Conservation (phyloP, 2,113 vertebrate species). For the Cervus canadensis region DNA sequence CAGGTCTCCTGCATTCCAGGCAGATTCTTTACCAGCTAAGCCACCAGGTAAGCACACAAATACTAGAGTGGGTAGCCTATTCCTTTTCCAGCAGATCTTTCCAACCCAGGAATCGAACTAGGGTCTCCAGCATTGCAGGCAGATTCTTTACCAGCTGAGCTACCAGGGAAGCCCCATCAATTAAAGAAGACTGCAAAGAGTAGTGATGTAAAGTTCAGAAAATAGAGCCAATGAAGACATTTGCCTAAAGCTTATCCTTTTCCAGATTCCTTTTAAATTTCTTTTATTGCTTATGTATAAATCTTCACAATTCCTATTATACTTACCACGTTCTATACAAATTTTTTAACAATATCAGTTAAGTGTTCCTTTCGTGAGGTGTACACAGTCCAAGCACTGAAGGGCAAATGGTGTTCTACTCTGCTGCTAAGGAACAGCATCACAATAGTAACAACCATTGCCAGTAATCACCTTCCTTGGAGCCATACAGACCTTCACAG, state of each 20-base stretch:
- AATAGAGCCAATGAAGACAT: background rate
- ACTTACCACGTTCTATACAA: background rate
- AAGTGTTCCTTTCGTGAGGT: background rate
- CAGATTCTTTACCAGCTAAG: background rate
- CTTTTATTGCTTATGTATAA: background rate
- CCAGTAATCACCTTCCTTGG: background rate
- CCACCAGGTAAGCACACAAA: background rate
- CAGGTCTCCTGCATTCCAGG: background rate
- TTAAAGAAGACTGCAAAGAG: background rate
- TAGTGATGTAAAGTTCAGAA: background rate
- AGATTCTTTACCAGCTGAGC: background rate
- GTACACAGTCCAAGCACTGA: background rate
- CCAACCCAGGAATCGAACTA: background rate
- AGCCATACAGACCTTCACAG: background rate
- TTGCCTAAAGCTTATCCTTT: background rate
- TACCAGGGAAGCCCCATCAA: background rate
- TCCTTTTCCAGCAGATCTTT: background rate
- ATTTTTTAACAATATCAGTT: background rate
- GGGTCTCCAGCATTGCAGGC: background rate
- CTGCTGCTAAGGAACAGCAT: background rate
- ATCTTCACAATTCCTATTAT: background rate
- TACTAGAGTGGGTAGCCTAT: background rate
- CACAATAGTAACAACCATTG: background rate
- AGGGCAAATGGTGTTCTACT: background rate
- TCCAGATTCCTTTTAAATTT: background rate